Conservation (phyloP, 2,113 vertebrate genomes). For the Ictalurus punctatus region DNA sequence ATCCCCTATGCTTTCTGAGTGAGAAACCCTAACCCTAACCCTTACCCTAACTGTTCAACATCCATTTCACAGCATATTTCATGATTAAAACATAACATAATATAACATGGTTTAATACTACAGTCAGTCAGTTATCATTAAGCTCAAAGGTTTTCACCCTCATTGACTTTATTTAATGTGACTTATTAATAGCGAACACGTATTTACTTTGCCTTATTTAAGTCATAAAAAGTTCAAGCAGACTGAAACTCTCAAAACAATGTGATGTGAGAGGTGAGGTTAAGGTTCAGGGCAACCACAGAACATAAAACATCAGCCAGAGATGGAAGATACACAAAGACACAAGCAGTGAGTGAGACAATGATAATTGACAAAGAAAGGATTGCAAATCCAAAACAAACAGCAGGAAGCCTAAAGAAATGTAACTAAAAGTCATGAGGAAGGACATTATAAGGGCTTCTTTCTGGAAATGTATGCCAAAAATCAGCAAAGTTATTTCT, state of each 20-base stretch:
- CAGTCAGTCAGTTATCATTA: not conserved
- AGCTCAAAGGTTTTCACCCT: not conserved
- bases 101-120: not conserved
- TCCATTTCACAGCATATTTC: not conserved
- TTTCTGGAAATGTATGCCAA: not conserved
- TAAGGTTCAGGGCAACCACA: not conserved
- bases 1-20: not conserved
- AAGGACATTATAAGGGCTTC: not conserved
- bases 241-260: not conserved
- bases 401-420: not conserved
- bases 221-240: not conserved
- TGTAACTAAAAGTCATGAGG: not conserved
- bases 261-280: not conserved
- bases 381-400: not conserved
- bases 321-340: conserved; percentile 11
- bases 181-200: conserved; percentile 10
- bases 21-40: no score
- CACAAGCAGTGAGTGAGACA: not conserved
- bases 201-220: not conserved
- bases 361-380: conserved; percentile 2
- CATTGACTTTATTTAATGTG: not conserved
- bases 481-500: not conserved
- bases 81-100: not conserved
- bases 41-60: not conserved
- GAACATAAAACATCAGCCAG: not conserved